Evolutionary conservation across 2,888 invertebrate species (phyloP).

Genomic region (Nowickia ferox): DNA sequence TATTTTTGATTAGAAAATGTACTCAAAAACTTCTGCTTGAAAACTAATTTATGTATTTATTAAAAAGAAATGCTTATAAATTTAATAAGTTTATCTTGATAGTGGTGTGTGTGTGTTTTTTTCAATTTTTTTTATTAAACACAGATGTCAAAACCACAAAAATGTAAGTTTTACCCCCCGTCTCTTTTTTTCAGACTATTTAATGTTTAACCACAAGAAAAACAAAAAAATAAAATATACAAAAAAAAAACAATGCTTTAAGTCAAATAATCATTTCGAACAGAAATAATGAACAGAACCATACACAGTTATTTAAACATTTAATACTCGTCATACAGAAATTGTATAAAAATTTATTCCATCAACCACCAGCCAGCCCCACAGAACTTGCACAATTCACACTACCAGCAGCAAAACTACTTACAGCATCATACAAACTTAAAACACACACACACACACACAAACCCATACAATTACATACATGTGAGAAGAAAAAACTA

Average conservation of each 20-base stretch:
- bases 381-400: slow-evolving; percentile 8
- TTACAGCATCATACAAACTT: slow-evolving; percentile 32
- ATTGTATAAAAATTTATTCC: slow-evolving; percentile 25
- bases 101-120: slow-evolving; percentile 6
- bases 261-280: slow-evolving; percentile 56
- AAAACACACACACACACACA: slow-evolving; percentile 25
- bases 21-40: neutral
- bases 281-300: slow-evolving; percentile 34
- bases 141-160: slow-evolving; percentile 71
- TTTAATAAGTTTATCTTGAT: slow-evolving; percentile 12
- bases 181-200: neutral
- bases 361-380: slow-evolving; percentile 32
- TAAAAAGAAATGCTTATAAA: neutral
- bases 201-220: slow-evolving; percentile 39
- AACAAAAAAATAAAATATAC: slow-evolving; percentile 23
- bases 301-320: slow-evolving; percentile 39
- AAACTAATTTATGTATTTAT: neutral
- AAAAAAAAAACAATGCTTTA: slow-evolving; percentile 47
- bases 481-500: neutral
- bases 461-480: neutral
- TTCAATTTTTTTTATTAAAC: slow-evolving; percentile 29
- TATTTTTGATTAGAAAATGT: neutral
- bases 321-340: slow-evolving; percentile 18
- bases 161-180: slow-evolving; percentile 25
- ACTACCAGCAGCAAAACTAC: slow-evolving; percentile 19